Evolutionary conservation across 2,113 vertebrate genomes (phyloP), one percentile per base, ranked within the genome.

Genomic region (Romanogobio albipinnatus): DNA sequence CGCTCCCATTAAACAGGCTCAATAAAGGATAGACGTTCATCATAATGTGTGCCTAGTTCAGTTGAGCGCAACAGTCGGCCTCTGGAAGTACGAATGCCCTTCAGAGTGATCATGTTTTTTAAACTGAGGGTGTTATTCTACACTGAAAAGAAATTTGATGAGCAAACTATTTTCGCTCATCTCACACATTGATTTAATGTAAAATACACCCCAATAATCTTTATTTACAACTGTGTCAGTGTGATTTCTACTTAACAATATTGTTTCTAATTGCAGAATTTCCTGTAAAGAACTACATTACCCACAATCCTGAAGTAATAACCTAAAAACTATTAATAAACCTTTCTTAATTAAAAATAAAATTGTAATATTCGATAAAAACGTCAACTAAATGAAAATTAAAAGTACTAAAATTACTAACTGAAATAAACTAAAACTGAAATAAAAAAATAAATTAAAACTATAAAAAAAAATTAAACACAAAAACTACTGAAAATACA

Each of bases 1-100:
- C 53, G 53, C 53, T 56, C 53, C 53, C 53, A 61, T 56, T 49
- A 39, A 70, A 70, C 66, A 70, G 66, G 33, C 68, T 71, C 36
- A 71, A n/a, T 22, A 73, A 22, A 56, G 53, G 53, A 56, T 56
- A 56, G 53, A 56, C 53, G 53, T 56, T 56, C 17, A 14, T 80
- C 56, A 61, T 49, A 2, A 80, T 26, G 24, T 61, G 51, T 59
- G 19, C 43, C 33, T 53, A 24, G 13, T 13, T 79, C 36, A 59
- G 1, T 45, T 22, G 26, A 61, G 76, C n/a, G 51, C 75, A 56
- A 36, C 75, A 36, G 29, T 73, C 29, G 1, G 14, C 17, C 39
- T 77, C 76, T 77, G 51, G 51, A 77, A 39, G 53, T 24, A 78
- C 13, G 39, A 78, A 24, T 78, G 19, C 10, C 33, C 8, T 24